Evolutionary conservation across 2,113 vertebrate genomes (phyloP), one percentile per base, ranked within the genome.

Genomic region (Pampusana beccarii): DNA sequence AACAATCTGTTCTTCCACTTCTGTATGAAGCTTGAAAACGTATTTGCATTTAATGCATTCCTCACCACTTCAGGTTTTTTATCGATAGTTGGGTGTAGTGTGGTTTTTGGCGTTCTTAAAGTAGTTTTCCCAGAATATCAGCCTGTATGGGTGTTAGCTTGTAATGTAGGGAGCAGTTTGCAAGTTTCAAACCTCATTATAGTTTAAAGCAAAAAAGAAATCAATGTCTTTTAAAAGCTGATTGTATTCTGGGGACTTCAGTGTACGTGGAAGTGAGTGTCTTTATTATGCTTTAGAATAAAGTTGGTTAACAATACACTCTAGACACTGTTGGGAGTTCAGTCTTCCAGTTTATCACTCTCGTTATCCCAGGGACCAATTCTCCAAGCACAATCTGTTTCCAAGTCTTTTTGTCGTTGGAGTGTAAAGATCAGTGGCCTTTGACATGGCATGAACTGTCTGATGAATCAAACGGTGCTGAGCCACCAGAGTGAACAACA

Each of bases 371-470:
- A 95, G 84, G 69, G 72, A 94, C 71, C 72, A 88, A 93, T 91
- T 95, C 93, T 96, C 78, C 88, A 62, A 86, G 85, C 64, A 91
- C 92, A 97, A 96, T 97, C 93, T 95, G 75, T 92, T 97, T 97
- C 86, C 88, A 90, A 44, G 90, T 79, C 82, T 95, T 95, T 97
- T 97, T 97, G 93, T 96, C 91, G 81, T 84, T 61, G 46, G 42
- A 97, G 75, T 91, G 97, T 92, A 97, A 98, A 96, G 97, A 97
- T 98, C 97, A 97, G 88, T 57, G 94, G 93, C 94, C 94, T 98
- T 94, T 98, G 97, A 97, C 98, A 96, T 28, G 54, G 61, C 36
- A 11, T 93, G 92, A 97, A 58, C 80, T 91, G 61, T 57, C 21
- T 16, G 83, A 80, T 90, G 66, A 94, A 90, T 88, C 53, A 74